A percentile compares a stretch with the other conserved stretches of the same genome.
Conservation (phyloP, 2,113 vertebrate species). For the Theristicus caerulescens region DNA sequence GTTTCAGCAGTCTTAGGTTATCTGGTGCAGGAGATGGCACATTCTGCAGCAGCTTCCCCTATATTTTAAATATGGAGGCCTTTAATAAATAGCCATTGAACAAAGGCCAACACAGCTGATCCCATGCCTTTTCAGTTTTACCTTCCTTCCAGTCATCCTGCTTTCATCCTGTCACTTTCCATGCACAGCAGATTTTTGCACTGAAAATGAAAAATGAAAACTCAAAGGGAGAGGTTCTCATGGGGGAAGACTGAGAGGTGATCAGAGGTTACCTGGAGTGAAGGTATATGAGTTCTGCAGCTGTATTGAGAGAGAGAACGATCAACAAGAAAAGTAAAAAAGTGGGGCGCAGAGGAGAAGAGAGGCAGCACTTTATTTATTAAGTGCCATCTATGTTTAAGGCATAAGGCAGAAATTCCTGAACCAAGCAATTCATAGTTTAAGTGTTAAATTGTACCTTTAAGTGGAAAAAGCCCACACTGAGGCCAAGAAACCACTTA, state of each 20-base stretch:
- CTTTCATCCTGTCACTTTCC: not conserved
- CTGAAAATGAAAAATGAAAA: not conserved
- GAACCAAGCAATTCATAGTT: slow-evolving; percentile 13
- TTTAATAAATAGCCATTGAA: not conserved
- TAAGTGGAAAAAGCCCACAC: not conserved
- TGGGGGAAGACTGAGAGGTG: not conserved
- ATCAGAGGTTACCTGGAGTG: not conserved
- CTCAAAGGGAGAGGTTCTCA: not conserved
- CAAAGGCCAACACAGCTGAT: not conserved
- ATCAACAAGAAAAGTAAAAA: not conserved
- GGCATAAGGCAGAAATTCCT: slow-evolving; percentile 8
- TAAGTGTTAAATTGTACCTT: slow-evolving; percentile 35
- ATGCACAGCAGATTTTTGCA: not conserved
- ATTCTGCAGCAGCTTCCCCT: not conserved
- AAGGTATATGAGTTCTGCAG: not conserved
- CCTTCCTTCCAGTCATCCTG: not conserved
- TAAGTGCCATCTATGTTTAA: slow-evolving; percentile 19
- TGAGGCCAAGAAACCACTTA: slow-evolving; percentile 39
- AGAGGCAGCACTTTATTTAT: slow-evolving; percentile 19
- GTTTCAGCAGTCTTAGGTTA: not conserved
- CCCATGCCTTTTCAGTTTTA: not conserved
- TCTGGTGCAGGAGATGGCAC: not conserved
- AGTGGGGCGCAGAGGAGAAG: not conserved
- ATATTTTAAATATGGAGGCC: not conserved
- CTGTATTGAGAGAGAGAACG: not conserved